phyloP scores from a whole-genome alignment of 2,888 invertebrate genomes.

The Meloe dianella region DNA sequence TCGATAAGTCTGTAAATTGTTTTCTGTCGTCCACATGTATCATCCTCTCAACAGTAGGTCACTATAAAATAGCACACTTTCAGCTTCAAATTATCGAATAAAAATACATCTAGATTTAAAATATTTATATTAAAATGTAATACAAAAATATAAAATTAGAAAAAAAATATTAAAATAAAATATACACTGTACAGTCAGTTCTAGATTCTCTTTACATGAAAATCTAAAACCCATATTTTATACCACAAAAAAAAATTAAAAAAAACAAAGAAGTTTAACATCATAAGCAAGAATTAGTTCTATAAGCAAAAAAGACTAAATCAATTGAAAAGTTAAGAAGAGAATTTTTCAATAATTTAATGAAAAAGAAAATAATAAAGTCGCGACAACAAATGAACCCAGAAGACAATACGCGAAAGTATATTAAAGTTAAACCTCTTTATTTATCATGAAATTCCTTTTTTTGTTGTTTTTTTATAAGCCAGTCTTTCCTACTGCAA shows the following conservation, averaged over 20 bases:
- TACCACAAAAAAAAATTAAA: too few relatives aligned
- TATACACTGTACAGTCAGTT: slow-evolving; percentile 41
- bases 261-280: slow-evolving; percentile 17
- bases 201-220: slow-evolving; percentile 5
- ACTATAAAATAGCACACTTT: slow-evolving; percentile 4
- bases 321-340: slow-evolving; percentile 13
- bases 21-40: not conserved
- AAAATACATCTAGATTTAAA: slow-evolving; percentile 12
- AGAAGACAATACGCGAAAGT: slow-evolving; percentile 6
- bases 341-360: slow-evolving; percentile 23
- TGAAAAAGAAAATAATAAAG: slow-evolving; percentile 9
- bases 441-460: too few relatives aligned
- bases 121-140: slow-evolving; percentile 41
- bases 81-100: slow-evolving; percentile 8
- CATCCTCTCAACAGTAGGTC: slow-evolving; percentile 21
- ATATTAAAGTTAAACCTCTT: not conserved
- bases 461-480: not conserved
- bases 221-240: slow-evolving; percentile 17
- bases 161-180: slow-evolving; percentile 12
- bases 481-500: slow-evolving; percentile 18
- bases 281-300: slow-evolving; percentile 5
- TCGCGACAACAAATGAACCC: not conserved
- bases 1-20: not conserved
- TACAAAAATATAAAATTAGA: slow-evolving; percentile 29
- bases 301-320: slow-evolving; percentile 17